A percentile compares a stretch with the other conserved stretches of the same genome.
These are phyloP conservation scores for Acanthopagrus latus DNA, from an alignment of 2,797 vertebrate genomes.

Conservation along the genomic window DNA sequence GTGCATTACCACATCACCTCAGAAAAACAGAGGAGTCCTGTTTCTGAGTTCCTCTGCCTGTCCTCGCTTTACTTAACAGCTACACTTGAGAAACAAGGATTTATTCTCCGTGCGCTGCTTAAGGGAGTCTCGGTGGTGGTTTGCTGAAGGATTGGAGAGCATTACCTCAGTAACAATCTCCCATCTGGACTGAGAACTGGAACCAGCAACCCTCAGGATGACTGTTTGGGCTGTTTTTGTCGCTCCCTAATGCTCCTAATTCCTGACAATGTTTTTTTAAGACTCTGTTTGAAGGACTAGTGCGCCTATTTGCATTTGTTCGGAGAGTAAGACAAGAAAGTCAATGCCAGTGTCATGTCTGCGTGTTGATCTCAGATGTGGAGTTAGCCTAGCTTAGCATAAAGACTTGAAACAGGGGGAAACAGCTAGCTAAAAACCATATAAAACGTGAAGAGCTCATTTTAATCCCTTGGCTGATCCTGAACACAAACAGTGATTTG, in stretches of 20 bases:
- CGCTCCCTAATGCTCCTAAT: constrained; percentile 14
- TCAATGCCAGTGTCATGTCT: background rate
- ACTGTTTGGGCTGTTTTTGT: constrained; percentile 24
- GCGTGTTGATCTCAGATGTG: background rate
- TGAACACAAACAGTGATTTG: background rate
- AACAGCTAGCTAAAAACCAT: background rate
- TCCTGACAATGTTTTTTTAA: background rate
- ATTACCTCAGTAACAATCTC: constrained; percentile 23
- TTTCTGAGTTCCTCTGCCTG: constrained; percentile 10
- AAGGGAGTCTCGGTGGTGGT: constrained; percentile 34
- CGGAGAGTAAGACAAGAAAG: background rate
- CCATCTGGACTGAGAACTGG: constrained; percentile 28
- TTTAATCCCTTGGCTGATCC: background rate
- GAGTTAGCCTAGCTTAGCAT: constrained; percentile 4
- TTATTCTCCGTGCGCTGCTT: constrained; percentile 20
- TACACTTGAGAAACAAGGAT: constrained; percentile 33
- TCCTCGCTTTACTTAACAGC: constrained; percentile 23
- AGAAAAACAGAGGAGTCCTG: constrained; percentile 5
- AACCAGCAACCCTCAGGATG: constrained; percentile 18
- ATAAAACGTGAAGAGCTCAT: background rate
- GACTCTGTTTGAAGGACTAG: background rate
- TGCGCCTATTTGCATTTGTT: background rate
- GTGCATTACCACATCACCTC: constrained; percentile 22
- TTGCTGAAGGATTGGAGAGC: constrained; percentile 34
- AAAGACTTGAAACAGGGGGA: background rate